Evolutionary conservation across 2,797 vertebrate species (phyloP), one percentile per base, ranked within the genome.

Genomic region (Podarcis siculus): DNA sequence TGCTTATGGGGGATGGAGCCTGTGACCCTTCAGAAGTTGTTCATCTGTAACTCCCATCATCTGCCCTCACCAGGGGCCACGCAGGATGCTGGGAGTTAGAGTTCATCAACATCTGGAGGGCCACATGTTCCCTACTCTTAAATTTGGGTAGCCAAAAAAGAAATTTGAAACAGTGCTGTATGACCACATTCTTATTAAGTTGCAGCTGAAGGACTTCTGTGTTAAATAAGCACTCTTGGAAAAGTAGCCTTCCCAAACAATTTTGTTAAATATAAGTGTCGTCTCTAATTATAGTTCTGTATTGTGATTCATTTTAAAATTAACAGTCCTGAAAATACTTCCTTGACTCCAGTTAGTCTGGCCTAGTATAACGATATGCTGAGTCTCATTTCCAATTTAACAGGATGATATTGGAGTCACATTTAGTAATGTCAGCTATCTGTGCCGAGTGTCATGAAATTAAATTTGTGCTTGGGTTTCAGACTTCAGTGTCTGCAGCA

Each of bases 291-390:
- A 97, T 98, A 97, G 95, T 94, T 92, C 95, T 95, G 94, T 95
- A 97, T 98, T 96, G 96, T 96, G 96, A 96, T 95, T 97, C 92
- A 88, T 93, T 98, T 98, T 98, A 98, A 99, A 99, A 99, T 99
- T 98, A 98, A 98, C 97, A 96, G 95, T 96, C 97, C 98, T 97
- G 95, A 97, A 98, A 98, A 98, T 99, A 98, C 98, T 98, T 97
- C 95, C 95, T 97, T 97, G 98, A 98, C 98, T 99, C 98, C 98
- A 98, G 98, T 98, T 98, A 98, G 99, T 99, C 98, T 99, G 98
- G 96, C 97, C 96, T 96, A 97, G 96, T 96, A 96, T 97, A 97
- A 95, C 96, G 96, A 98, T 97, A 97, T 95, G 96, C 97, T 96
- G 97, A 96, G 96, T 97, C 95, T 96, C 96, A 96, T 97, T 97